Percentiles rank a stretch among this genome's conserved stretches.
These are phyloP conservation scores for Periplaneta americana DNA, from an alignment of 1,140 invertebrate genomes.

Conservation along the genomic window DNA sequence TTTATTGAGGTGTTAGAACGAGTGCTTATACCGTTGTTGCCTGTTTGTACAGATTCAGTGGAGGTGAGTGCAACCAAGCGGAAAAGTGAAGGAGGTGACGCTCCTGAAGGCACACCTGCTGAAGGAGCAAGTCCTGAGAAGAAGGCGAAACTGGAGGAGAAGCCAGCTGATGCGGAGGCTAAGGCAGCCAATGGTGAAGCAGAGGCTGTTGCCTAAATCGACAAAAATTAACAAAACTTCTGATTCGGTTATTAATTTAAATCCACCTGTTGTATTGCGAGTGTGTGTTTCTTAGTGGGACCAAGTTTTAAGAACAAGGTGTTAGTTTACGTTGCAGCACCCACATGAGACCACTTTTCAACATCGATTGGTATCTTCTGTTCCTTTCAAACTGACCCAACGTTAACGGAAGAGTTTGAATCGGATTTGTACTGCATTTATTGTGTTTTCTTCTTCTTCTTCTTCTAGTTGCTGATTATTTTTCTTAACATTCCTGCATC, in stretches of 20 bases:
- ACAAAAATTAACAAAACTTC: conserved; percentile 2
- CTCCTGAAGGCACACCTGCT: conserved; percentile 39
- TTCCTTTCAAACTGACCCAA: background rate
- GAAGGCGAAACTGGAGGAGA: conserved; percentile 63
- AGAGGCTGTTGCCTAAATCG: conserved; percentile 37
- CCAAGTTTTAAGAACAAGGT: conserved; percentile 15
- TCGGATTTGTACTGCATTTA: conserved; percentile 4
- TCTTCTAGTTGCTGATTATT: conserved; percentile 4
- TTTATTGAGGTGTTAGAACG: background rate
- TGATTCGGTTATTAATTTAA: conserved; percentile 14
- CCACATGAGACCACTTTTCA: conserved; percentile 8
- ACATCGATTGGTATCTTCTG: conserved; percentile 5
- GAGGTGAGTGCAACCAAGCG: conserved; percentile 54
- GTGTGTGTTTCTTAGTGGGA: conserved; percentile 17
- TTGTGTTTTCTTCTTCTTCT: background rate
- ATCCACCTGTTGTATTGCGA: conserved; percentile 14
- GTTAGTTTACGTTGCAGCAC: conserved; percentile 11
- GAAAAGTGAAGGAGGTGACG: conserved; percentile 56
- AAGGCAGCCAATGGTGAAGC: conserved; percentile 46
- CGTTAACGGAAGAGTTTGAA: background rate
- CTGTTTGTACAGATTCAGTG: conserved; percentile 21
- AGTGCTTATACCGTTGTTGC: background rate
- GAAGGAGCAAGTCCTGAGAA: conserved; percentile 62
- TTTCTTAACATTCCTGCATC: conserved; percentile 14
- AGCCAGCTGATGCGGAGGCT: conserved; percentile 47